These are phyloP conservation scores for Ptyas mucosa DNA, from an alignment of 2,113 vertebrate genomes.

Conservation along the genomic window DNA sequence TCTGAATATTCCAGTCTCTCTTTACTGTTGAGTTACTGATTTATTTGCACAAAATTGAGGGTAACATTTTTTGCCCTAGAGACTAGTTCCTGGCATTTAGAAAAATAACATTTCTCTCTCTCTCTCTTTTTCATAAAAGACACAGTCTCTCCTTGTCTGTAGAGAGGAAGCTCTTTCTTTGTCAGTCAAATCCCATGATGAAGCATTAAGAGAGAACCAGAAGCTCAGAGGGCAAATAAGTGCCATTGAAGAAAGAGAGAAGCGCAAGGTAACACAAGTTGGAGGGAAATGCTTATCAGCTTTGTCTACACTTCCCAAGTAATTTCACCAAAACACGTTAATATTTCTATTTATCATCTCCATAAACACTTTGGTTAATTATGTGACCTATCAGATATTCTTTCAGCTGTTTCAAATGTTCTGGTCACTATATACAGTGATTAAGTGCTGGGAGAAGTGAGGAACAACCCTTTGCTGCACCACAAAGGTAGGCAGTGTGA, in stretches of 20 bases:
- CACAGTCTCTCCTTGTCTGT: constrained; percentile 53
- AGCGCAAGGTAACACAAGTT: constrained; percentile 43
- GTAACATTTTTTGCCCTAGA: background rate
- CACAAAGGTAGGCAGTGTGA: background rate
- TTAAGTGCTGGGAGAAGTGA: background rate
- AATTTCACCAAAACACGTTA: background rate
- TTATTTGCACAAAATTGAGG: background rate
- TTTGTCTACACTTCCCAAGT: background rate
- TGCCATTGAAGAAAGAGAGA: constrained; percentile 54
- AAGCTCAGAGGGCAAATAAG: constrained; percentile 56
- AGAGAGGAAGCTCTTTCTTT: constrained; percentile 58
- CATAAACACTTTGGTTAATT: background rate
- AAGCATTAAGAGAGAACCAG: constrained; percentile 58
- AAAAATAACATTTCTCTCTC: background rate
- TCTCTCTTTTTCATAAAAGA: constrained; percentile 36
- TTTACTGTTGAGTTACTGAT: background rate
- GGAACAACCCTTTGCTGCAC: background rate
- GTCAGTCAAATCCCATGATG: constrained; percentile 41
- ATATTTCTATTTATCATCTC: background rate
- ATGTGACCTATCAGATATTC: background rate
- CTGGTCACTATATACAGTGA: background rate
- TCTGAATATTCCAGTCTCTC: background rate
- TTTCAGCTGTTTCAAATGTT: background rate
- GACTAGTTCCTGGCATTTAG: background rate
- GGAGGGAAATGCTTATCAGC: background rate